Conservation (phyloP, 2,888 invertebrate genomes). For the Epiblema foenella region DNA sequence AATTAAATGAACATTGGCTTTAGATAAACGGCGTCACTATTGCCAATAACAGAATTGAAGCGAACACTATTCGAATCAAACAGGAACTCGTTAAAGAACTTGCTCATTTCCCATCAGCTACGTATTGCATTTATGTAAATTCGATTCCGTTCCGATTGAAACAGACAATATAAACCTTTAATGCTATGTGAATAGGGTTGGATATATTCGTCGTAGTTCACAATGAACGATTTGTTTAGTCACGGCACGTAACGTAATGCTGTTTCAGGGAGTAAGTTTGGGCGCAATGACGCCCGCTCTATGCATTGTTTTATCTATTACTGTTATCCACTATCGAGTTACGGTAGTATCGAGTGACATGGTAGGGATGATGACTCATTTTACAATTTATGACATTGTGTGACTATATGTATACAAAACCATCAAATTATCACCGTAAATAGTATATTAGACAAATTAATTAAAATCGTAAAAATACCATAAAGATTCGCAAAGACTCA, state of each 20-base stretch:
- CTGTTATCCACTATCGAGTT: constrained; percentile 1
- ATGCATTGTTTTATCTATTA: constrained; percentile 21
- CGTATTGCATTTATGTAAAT: constrained; percentile 41
- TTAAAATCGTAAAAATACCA: too few species aligned
- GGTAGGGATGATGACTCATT: too few species aligned
- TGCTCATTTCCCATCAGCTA: constrained; percentile 38
- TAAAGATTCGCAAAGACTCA: too few species aligned
- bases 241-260: constrained; percentile 33
- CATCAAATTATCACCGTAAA: too few species aligned
- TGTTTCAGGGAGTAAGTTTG: constrained; percentile 33
- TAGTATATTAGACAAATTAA: too few species aligned
- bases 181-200: constrained; percentile 1
- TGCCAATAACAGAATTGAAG: constrained; percentile 17
- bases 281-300: constrained; percentile 25
- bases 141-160: background rate
- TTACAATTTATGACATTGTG: too few species aligned
- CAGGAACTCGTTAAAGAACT: constrained; percentile 41
- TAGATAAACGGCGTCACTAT: background rate
- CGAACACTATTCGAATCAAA: constrained; percentile 32
- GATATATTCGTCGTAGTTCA: background rate
- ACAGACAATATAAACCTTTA: background rate
- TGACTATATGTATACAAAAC: too few species aligned
- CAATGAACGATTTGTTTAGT: constrained; percentile 35
- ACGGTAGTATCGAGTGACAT: background rate
- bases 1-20: background rate